Percentiles rank a stretch among this genome's conserved stretches.
Evolutionary conservation across 2,113 vertebrate genomes (phyloP).

Genomic region (Barbus barbus): DNA sequence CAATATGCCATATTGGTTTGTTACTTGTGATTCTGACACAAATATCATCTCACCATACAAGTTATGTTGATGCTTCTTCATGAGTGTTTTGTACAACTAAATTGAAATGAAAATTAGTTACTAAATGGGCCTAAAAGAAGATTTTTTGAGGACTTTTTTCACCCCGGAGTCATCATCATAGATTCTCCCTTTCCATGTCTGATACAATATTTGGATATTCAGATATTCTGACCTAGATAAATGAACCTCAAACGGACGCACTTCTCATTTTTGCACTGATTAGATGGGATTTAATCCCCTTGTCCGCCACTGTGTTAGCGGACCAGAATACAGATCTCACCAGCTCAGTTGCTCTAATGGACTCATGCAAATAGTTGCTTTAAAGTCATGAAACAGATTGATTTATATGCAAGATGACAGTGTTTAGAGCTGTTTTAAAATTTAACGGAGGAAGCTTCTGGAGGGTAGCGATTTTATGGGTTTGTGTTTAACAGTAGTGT

Average conservation of each 20-base stretch:
- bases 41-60: no score
- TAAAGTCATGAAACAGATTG: not conserved
- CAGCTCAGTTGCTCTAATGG: not conserved
- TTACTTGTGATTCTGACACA: conserved; percentile 12
- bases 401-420: conserved; percentile 15
- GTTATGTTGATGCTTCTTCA: not conserved
- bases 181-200: not conserved
- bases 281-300: not conserved
- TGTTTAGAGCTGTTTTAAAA: conserved; percentile 26
- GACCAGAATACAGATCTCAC: conserved; percentile 31
- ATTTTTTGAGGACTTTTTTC: conserved; percentile 6
- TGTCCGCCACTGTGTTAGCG: conserved; percentile 22
- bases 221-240: not conserved
- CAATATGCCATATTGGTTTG: conserved; percentile 10
- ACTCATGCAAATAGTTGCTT: conserved; percentile 15
- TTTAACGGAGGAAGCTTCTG: not conserved
- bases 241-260: not conserved
- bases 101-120: no score
- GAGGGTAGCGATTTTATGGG: conserved; percentile 3
- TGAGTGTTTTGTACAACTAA: conserved; percentile 26
- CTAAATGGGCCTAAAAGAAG: conserved; percentile 1
- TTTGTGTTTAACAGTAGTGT: conserved; percentile 32
- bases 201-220: not conserved
- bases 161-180: not conserved
- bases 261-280: conserved; percentile 36